Base-by-base conservation (phyloP, 2,797 vertebrate genomes). In the Gadopsis marmoratus region DNA sequence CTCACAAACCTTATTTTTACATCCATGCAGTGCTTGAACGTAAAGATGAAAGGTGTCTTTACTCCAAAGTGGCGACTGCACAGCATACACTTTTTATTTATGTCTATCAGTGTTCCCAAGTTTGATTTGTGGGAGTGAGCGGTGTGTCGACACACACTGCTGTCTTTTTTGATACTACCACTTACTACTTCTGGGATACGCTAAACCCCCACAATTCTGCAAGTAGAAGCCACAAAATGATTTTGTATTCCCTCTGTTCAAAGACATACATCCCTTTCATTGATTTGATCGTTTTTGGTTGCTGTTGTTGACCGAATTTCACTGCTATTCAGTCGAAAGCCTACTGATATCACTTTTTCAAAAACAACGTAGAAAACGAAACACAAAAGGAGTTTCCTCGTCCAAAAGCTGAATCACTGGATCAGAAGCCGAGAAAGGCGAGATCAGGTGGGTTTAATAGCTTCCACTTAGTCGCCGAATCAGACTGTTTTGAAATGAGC, bases 1-100 rank as follows among this genome's bases (percentile, higher is more conserved):
- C 54, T 41, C 71, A 7, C 41, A 76, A 31, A 67, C 47, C 58
- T 70, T 53, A 35, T 29, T 74, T 23, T 78, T 60, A 19, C 68
- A 76, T 75, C 58, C 62, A 45, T 21, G 62, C 62, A 54, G 8
- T 3, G 56, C 50, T 54, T 69, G 21, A 82, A 65, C 47, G 59
- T 23, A 47, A 35, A 70, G 64, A 69, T 73, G 51, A 86, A 81
- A 83, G 16, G 16, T 43, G 48, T 54, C 19, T 61, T 45, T 53
- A 10, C 45, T 77, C 12, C 16, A 33, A 70, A 78, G 61, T 47
- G 51, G 55, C 70, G 21, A 33, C 67, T 8, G 69, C 64, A 26
- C 70, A 26, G 53, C 51, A 1, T 16, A 21, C 17, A n/a, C n/a
- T n/a, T n/a, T n/a, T n/a, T n/a, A n/a, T n/a, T n/a, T n/a, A n/a